Evolutionary conservation across 2,888 invertebrate species (phyloP).

Genomic region (Lysandra bellargus): DNA sequence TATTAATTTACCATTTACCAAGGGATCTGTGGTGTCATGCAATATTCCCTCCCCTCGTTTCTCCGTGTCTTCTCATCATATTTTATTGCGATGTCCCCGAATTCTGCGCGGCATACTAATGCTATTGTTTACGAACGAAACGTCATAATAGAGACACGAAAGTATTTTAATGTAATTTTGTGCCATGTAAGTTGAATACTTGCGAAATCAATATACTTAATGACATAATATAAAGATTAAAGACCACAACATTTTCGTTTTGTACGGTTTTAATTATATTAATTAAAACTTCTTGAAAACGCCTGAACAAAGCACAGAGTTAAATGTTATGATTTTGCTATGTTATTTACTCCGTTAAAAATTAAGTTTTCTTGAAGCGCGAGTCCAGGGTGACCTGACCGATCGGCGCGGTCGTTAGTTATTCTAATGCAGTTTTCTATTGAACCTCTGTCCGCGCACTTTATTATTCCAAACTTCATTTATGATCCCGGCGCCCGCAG

Average conservation of each 20-base stretch:
- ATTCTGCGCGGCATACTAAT: background rate
- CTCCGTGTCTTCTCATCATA: background rate
- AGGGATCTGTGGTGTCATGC: background rate
- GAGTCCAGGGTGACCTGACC: background rate
- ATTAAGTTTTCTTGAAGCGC: too few relatives aligned
- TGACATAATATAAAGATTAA: too few relatives aligned
- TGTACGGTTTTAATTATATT: too few relatives aligned
- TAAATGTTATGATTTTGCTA: too few relatives aligned
- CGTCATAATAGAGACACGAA: background rate
- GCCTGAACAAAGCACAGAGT: too few relatives aligned
- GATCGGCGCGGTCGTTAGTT: background rate
- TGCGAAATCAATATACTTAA: too few relatives aligned
- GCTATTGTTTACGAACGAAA: background rate
- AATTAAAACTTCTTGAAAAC: too few relatives aligned
- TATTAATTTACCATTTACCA: background rate
- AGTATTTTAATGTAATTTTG: background rate
- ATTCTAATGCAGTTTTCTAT: conserved; percentile 3
- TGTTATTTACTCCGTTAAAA: too few relatives aligned
- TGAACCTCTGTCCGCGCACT: background rate
- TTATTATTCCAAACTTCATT: background rate
- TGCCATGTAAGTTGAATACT: too few relatives aligned
- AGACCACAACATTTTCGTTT: too few relatives aligned
- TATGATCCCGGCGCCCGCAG: background rate
- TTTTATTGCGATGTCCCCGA: background rate
- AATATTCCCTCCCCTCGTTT: background rate